Evolutionary conservation across 1,140 invertebrate genomes (phyloP).

Genomic region (Hylyphantes graminicola): DNA sequence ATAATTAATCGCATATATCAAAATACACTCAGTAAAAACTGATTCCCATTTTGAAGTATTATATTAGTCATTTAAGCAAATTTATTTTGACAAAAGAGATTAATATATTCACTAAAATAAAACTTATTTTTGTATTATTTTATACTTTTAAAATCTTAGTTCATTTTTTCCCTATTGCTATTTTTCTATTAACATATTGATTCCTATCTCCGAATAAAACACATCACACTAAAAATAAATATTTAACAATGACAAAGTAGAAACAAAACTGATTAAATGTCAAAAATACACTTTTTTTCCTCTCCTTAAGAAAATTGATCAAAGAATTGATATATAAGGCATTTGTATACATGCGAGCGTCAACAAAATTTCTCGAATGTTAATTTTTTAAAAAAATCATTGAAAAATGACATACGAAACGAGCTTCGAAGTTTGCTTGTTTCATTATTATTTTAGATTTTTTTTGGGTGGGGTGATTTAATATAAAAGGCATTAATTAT

Average conservation of each 20-base stretch:
- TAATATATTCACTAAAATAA: background rate
- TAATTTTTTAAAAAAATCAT: background rate
- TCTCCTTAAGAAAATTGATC: conserved; percentile 20
- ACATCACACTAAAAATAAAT: background rate
- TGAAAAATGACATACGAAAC: conserved; percentile 38
- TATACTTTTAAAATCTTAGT: background rate
- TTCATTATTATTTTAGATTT: background rate
- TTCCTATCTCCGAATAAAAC: background rate
- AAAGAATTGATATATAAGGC: conserved; percentile 40
- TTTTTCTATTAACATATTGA: background rate
- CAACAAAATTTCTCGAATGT: background rate
- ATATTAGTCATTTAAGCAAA: too few relatives aligned
- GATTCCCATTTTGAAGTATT: too few relatives aligned
- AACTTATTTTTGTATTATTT: background rate
- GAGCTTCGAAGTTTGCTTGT: background rate
- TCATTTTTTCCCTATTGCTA: background rate
- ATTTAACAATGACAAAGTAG: background rate
- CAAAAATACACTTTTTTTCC: background rate
- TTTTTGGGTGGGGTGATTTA: background rate
- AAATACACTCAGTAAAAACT: too few relatives aligned
- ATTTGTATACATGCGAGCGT: conserved; percentile 1
- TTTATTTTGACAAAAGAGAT: background rate
- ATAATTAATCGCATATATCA: too few relatives aligned
- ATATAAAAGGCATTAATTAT: conserved; percentile 46
- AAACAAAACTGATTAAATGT: conserved; percentile 47